These are phyloP conservation scores for Sylvilagus floridanus DNA, from an alignment of 2,797 vertebrate species.

Conservation along the genomic window DNA sequence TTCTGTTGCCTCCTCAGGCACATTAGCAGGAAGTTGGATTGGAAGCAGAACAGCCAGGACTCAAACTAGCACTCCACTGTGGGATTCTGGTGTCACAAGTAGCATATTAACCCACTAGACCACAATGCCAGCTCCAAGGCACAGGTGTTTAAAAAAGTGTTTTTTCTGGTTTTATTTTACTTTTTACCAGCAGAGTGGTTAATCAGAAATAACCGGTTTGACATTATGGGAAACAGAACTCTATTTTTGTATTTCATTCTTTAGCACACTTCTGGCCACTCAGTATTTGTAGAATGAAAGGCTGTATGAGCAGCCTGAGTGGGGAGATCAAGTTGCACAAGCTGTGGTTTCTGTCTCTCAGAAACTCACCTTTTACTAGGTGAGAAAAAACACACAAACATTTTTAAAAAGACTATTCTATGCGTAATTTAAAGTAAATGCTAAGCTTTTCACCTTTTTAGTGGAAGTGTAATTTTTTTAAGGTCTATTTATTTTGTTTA, in stretches of 20 bases:
- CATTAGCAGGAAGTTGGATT: no score
- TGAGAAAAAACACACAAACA: background rate
- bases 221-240: background rate
- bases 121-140: no score
- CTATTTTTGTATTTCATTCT: constrained; percentile 44
- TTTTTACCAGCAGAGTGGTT: constrained; percentile 16
- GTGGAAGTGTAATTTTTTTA: background rate
- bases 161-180: constrained; percentile 8
- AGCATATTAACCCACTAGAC: no score
- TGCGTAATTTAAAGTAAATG: background rate
- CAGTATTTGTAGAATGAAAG: constrained; percentile 44
- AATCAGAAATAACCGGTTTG: background rate
- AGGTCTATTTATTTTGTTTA: no score
- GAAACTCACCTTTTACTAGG: background rate
- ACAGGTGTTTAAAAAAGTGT: background rate
- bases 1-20: no score
- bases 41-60: no score
- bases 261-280: constrained; percentile 3
- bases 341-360: background rate
- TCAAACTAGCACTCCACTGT: no score
- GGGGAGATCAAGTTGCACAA: background rate
- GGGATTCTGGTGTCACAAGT: no score
- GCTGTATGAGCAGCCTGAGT: background rate
- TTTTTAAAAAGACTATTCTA: background rate
- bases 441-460: background rate